Conservation (phyloP, 1,140 invertebrate species). For the Branchinecta lindahli region DNA sequence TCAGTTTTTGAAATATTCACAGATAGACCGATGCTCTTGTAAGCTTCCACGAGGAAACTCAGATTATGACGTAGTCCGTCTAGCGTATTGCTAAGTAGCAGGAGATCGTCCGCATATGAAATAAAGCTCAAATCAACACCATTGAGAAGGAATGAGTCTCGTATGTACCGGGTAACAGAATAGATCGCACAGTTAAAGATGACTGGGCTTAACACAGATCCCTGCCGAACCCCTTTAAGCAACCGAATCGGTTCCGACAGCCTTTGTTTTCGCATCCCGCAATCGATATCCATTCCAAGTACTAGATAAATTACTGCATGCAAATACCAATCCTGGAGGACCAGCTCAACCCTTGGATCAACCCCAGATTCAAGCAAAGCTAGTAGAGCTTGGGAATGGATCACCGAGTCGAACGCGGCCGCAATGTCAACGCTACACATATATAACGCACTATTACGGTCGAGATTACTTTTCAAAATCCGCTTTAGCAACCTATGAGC, state of each 20-base stretch:
- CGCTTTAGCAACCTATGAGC: constrained; percentile 4
- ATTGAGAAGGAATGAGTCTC: no score
- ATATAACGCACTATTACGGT: neutral
- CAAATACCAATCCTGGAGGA: constrained; percentile 8
- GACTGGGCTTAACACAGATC: no score
- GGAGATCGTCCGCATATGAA: no score
- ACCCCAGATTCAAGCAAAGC: neutral
- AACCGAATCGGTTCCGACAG: no score
- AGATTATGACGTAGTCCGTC: no score
- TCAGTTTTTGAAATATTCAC: constrained; percentile 9
- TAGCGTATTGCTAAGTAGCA: no score
- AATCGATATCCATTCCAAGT: neutral
- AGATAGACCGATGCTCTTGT: neutral
- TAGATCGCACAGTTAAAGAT: no score
- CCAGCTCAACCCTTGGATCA: neutral
- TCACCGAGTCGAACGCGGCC: constrained; percentile 7
- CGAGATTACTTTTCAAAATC: constrained; percentile 2
- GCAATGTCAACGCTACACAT: neutral
- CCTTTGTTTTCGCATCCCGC: no score
- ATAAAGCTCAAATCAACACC: no score
- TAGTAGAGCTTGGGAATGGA: neutral
- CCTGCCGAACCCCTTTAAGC: no score
- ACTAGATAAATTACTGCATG: neutral
- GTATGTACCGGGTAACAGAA: no score
- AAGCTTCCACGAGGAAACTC: no score